Conservation (phyloP, 2,888 invertebrate genomes). For the Clunio marinus region DNA sequence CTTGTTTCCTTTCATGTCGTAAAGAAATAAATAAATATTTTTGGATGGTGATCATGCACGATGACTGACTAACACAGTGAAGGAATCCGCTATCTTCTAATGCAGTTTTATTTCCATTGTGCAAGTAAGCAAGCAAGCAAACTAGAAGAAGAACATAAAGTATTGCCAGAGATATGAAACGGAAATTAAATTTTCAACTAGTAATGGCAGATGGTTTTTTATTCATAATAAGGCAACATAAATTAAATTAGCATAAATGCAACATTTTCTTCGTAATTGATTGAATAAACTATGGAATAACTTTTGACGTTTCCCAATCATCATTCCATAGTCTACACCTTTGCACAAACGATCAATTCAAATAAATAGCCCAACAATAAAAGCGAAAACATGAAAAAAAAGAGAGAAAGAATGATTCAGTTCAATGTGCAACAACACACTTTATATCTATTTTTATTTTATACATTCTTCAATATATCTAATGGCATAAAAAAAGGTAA, state of each 20-base stretch:
- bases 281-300: too few relatives aligned
- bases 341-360: too few relatives aligned
- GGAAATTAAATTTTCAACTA: too few relatives aligned
- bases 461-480: conserved; percentile 1
- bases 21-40: background rate
- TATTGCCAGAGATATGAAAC: background rate
- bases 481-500: conserved; percentile 9
- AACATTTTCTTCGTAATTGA: too few relatives aligned
- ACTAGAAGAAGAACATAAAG: background rate
- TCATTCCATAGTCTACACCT: background rate
- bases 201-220: too few relatives aligned
- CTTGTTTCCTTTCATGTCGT: background rate
- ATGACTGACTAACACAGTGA: background rate
- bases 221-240: too few relatives aligned
- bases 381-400: background rate
- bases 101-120: background rate
- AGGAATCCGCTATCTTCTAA: conserved; percentile 13
- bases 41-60: conserved; percentile 7
- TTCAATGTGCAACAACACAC: conserved; percentile 19
- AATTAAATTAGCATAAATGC: background rate
- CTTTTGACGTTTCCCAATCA: too few relatives aligned
- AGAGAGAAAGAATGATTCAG: background rate
- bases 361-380: too few relatives aligned
- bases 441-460: conserved; percentile 6
- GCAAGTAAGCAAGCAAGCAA: too few relatives aligned